Percentiles rank a stretch among this genome's conserved stretches.
Conservation (phyloP, 2,888 invertebrate genomes). For the Argyra leucocephala region DNA sequence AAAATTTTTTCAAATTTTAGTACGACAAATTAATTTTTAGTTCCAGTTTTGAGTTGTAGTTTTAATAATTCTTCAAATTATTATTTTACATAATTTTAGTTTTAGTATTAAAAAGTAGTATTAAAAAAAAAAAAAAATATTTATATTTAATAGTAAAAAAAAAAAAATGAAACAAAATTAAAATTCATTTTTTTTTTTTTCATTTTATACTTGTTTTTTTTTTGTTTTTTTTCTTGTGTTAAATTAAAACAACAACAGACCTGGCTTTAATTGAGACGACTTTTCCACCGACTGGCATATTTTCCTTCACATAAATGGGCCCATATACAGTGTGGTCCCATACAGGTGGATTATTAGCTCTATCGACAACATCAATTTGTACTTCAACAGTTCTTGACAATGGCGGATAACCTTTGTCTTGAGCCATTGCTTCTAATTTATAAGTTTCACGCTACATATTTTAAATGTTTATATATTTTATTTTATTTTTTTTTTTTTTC, state of each 20-base stretch:
- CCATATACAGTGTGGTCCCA: conserved; percentile 96
- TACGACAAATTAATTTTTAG: no score
- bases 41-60: no score
- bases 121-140: no score
- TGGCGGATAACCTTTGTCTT: conserved; percentile 93
- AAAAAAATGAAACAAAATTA: conserved; percentile 8
- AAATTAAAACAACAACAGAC: conserved; percentile 56
- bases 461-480: neutral
- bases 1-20: no score
- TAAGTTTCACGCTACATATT: conserved; percentile 78
- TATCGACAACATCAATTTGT: conserved; percentile 96
- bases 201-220: conserved; percentile 21
- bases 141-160: neutral
- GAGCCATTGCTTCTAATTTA: conserved; percentile 96
- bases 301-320: conserved; percentile 95
- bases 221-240: conserved; percentile 17
- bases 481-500: neutral
- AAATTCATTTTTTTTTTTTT: conserved; percentile 18
- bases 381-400: conserved; percentile 94
- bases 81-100: no score
- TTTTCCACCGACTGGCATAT: conserved; percentile 94
- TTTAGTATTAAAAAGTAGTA: no score
- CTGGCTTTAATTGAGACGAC: conserved; percentile 98
- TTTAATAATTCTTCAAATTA: no score
- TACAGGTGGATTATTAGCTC: conserved; percentile 94